Percentiles rank a stretch among this genome's conserved stretches.
Evolutionary conservation across 2,888 invertebrate species (phyloP).

Genomic region (Antheraea yamamai): DNA sequence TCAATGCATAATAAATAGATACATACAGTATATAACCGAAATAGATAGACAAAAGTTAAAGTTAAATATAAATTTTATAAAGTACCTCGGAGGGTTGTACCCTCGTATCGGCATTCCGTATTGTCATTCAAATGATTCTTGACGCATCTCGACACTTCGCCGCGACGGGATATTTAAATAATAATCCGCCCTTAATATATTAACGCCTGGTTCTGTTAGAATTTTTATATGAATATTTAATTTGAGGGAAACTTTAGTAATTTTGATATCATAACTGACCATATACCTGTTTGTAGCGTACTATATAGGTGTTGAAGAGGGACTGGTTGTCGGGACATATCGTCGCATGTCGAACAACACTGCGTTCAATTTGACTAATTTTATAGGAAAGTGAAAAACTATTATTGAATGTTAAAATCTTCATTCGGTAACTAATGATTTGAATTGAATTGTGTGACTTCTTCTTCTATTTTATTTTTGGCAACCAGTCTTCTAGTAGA

Average conservation of each 20-base stretch:
- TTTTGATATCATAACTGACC: neutral
- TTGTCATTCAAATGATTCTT: slow-evolving; percentile 71
- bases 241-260: neutral
- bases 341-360: too few species aligned
- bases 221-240: neutral
- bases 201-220: neutral
- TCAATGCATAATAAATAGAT: neutral
- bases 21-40: neutral
- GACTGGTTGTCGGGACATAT: too few species aligned
- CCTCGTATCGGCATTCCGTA: slow-evolving; percentile 28
- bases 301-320: too few species aligned
- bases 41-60: slow-evolving; percentile 15
- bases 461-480: too few species aligned
- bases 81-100: neutral
- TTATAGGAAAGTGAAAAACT: too few species aligned
- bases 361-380: too few species aligned
- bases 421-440: too few species aligned
- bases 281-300: too few species aligned
- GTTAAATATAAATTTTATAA: slow-evolving; percentile 19
- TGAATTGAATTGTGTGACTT: too few species aligned
- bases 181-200: slow-evolving; percentile 15
- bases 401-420: too few species aligned
- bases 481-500: too few species aligned
- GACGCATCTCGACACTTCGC: slow-evolving; percentile 51
- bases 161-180: slow-evolving; percentile 62